Evolutionary conservation across 1,140 invertebrate genomes (phyloP).

Genomic region (Saccostrea cuccullata): DNA sequence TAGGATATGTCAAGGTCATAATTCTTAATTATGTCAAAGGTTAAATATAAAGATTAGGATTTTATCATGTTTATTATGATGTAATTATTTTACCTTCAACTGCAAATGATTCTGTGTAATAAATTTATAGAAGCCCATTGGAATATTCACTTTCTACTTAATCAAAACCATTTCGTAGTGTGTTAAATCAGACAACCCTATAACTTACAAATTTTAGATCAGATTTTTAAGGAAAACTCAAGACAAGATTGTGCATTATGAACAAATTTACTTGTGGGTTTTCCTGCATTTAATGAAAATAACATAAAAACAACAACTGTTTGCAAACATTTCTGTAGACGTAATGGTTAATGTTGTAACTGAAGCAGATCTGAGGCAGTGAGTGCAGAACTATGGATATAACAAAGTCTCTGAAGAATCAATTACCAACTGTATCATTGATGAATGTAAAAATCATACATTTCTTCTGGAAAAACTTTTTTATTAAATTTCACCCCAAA

Average conservation of each 20-base stretch:
- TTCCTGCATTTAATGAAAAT: background rate
- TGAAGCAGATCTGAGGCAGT: background rate
- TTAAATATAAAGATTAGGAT: too few species aligned
- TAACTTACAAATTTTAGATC: background rate
- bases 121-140: too few species aligned
- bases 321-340: background rate
- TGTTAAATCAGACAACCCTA: too few species aligned
- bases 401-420: background rate
- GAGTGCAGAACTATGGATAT: background rate
- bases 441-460: background rate
- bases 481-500: too few species aligned
- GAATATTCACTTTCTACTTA: too few species aligned
- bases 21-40: too few species aligned
- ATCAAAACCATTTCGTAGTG: too few species aligned
- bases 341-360: background rate
- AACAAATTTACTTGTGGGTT: background rate
- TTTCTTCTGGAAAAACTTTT: too few species aligned
- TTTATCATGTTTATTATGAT: too few species aligned
- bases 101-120: too few species aligned
- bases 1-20: too few species aligned
- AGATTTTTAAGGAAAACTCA: background rate
- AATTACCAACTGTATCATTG: background rate
- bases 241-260: background rate
- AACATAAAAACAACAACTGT: slow-evolving; percentile 34
- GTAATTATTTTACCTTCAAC: too few species aligned